A percentile compares a stretch with the other conserved stretches of the same genome.
phyloP scores from a whole-genome alignment of 1,140 invertebrate species.

The Triops longicaudatus region DNA sequence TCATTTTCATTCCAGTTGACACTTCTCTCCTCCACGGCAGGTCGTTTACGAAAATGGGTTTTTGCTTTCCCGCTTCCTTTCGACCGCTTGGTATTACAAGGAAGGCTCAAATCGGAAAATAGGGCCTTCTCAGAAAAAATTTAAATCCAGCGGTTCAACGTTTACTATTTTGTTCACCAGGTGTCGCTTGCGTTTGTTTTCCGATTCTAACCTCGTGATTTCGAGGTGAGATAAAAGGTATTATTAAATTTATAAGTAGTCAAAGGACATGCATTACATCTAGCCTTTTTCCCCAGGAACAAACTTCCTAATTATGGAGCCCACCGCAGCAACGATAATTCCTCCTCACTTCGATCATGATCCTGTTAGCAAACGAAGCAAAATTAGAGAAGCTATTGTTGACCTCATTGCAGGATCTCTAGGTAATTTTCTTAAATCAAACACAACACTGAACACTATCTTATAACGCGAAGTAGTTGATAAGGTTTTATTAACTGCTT shows the following conservation, averaged over 20 bases:
- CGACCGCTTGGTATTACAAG: no score
- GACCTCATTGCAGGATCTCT: conserved; percentile 61
- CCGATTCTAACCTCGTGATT: neutral
- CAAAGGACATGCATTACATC: no score
- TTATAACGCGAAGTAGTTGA: no score
- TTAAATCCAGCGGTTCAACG: neutral
- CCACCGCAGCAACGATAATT: neutral
- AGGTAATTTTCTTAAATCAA: conserved; percentile 42
- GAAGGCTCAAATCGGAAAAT: no score
- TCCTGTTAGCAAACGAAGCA: conserved; percentile 12
- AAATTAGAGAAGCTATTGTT: conserved; percentile 48
- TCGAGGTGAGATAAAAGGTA: neutral
- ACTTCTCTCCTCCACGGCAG: no score
- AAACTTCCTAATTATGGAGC: neutral
- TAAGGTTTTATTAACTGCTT: no score
- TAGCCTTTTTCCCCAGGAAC: no score
- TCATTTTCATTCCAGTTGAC: no score
- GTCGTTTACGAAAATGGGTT: no score
- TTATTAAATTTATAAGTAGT: no score
- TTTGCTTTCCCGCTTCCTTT: no score
- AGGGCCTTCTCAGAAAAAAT: neutral
- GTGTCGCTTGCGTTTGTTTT: neutral
- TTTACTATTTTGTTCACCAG: neutral
- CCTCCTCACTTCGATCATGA: neutral
- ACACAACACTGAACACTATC: no score